A percentile compares a stretch with the other conserved stretches of the same genome.
These are phyloP conservation scores for Aricia artaxerxes DNA, from an alignment of 2,888 invertebrate species.

Conservation along the genomic window DNA sequence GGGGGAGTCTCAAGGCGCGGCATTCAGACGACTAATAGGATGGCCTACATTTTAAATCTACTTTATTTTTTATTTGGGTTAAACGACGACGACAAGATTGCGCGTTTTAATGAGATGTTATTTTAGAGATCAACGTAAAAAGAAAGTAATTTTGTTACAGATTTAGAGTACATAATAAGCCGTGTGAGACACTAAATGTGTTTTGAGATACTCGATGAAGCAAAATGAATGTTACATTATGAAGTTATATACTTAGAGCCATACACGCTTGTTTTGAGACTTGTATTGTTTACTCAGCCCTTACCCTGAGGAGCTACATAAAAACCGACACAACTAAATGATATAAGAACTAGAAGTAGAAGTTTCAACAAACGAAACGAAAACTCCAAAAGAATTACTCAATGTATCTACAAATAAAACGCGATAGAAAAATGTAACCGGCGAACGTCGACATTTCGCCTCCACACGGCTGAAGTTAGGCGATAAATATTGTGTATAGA, in stretches of 20 bases:
- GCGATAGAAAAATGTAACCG: neutral
- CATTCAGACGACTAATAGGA: conserved; percentile 15
- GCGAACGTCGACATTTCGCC: neutral
- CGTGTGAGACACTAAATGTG: neutral
- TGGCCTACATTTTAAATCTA: conserved; percentile 19
- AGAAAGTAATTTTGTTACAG: neutral
- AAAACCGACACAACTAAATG: no score
- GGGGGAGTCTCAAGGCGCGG: conserved; percentile 6
- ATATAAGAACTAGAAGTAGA: neutral
- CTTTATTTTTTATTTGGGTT: conserved; percentile 19
- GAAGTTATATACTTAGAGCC: neutral
- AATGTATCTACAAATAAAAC: conserved; percentile 2
- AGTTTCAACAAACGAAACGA: neutral
- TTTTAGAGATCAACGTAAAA: conserved; percentile 17
- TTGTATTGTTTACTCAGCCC: no score
- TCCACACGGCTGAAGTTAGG: conserved; percentile 1
- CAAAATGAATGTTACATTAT: neutral
- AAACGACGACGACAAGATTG: conserved; percentile 13
- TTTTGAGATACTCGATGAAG: neutral
- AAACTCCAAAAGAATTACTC: neutral
- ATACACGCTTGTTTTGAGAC: no score
- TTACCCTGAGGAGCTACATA: no score
- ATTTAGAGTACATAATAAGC: neutral
- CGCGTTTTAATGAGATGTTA: conserved; percentile 9
- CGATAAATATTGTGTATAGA: conserved; percentile 27